Percentiles rank a stretch among this genome's conserved stretches.
phyloP scores from a whole-genome alignment of 2,797 vertebrate genomes.

The Notoglanidium macrostoma region DNA sequence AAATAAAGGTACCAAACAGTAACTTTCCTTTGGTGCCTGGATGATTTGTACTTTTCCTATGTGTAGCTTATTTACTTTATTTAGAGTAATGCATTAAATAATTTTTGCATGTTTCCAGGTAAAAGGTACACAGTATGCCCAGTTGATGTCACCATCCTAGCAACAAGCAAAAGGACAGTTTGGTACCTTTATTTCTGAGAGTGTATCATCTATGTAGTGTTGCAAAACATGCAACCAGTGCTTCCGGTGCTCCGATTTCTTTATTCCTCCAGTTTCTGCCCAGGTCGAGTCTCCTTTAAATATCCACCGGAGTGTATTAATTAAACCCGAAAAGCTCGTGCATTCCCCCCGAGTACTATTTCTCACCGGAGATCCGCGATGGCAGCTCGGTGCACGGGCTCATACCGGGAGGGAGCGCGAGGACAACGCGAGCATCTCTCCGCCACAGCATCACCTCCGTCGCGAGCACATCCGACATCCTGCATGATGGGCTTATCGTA shows the following conservation, averaged over 20 bases:
- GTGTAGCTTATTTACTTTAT: background rate
- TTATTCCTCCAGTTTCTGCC: constrained; percentile 18
- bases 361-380: constrained; percentile 62
- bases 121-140: too few relatives aligned
- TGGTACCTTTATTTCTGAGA: background rate
- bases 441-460: constrained; percentile 31
- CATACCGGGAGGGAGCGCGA: constrained; percentile 64
- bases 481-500: background rate
- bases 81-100: background rate
- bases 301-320: constrained; percentile 67
- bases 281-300: constrained; percentile 68
- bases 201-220: background rate
- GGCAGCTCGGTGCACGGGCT: constrained; percentile 56
- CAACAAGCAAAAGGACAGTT: constrained; percentile 1
- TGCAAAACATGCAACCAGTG: background rate
- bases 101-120: background rate
- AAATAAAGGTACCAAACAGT: background rate
- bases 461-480: background rate
- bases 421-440: constrained; percentile 48
- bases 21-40: background rate
- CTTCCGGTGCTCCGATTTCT: constrained; percentile 20
- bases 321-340: constrained; percentile 56
- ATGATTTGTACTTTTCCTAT: background rate
- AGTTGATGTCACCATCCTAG: background rate
- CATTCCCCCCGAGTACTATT: constrained; percentile 61